These are phyloP conservation scores for Piliocolobus tephrosceles DNA, from an alignment of 2,113 vertebrate genomes.

Conservation along the genomic window DNA sequence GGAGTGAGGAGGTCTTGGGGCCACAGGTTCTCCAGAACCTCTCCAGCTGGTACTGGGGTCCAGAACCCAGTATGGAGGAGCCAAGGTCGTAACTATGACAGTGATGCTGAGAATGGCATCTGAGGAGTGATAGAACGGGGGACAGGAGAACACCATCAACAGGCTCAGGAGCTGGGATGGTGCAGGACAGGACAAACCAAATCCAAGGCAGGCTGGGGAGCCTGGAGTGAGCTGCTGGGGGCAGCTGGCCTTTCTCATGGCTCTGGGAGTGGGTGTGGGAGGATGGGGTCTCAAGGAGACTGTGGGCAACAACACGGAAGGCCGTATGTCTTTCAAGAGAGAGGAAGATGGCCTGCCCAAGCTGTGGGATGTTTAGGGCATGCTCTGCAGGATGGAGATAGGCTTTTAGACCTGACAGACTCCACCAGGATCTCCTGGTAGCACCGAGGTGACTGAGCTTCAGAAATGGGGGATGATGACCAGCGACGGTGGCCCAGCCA, in stretches of 20 bases:
- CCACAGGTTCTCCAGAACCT: fast-evolving
- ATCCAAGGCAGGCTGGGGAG: not conserved
- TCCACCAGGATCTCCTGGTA: not conserved
- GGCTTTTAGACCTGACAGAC: not conserved
- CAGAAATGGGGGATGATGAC: not conserved
- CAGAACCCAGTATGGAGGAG: not conserved
- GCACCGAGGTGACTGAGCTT: not conserved
- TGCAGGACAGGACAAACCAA: not conserved
- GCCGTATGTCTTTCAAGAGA: not conserved
- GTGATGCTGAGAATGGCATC: not conserved
- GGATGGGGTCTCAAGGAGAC: not conserved
- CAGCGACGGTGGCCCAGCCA: fast-evolving
- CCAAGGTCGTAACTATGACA: no score
- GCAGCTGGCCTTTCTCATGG: no score
- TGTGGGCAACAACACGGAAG: not conserved
- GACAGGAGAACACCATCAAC: fast-evolving
- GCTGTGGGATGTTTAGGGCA: not conserved
- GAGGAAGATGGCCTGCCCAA: no score
- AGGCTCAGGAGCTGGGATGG: not conserved
- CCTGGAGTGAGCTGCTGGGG: fast-evolving
- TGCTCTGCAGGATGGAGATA: not conserved
- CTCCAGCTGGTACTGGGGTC: not conserved
- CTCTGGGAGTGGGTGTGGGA: fast-evolving
- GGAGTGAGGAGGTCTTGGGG: not conserved
- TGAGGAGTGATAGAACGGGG: not conserved